These are phyloP conservation scores for Papilio polyxenes DNA, from an alignment of 1,140 invertebrate genomes.

Conservation along the genomic window DNA sequence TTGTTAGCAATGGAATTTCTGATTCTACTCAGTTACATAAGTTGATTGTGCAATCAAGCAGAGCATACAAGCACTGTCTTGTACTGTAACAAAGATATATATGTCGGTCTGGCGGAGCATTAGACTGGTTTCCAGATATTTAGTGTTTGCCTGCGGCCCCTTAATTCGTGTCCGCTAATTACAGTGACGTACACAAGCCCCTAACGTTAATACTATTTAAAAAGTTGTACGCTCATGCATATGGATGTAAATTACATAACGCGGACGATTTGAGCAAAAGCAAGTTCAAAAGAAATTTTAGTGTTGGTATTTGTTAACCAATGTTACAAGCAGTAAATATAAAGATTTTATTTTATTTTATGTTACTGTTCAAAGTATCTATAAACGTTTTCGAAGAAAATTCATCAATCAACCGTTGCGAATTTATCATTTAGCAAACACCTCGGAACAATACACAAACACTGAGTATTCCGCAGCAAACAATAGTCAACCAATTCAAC, in stretches of 20 bases:
- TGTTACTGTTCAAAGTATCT: neutral
- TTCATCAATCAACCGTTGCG: neutral
- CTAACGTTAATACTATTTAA: neutral
- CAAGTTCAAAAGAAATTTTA: no score
- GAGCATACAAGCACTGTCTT: constrained; percentile 14
- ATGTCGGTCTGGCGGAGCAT: constrained; percentile 24
- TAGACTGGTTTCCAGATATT: constrained; percentile 35
- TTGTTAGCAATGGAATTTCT: neutral
- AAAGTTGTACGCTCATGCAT: neutral
- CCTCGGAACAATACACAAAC: constrained; percentile 25
- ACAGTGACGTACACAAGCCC: constrained; percentile 25
- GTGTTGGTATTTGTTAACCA: no score
- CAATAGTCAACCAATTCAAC: constrained; percentile 20
- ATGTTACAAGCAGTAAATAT: no score
- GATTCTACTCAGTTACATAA: neutral
- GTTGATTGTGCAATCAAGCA: constrained; percentile 44
- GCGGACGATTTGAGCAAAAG: no score
- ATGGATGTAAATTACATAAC: no score
- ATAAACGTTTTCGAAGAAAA: neutral
- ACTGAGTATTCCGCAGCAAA: constrained; percentile 20
- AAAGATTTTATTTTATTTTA: no score
- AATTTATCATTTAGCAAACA: constrained; percentile 12
- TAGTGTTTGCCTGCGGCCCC: constrained; percentile 35
- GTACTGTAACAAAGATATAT: constrained; percentile 36
- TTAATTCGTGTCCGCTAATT: constrained; percentile 39